phyloP scores from a whole-genome alignment of 2,888 invertebrate genomes.

The Torymus tubicola region DNA sequence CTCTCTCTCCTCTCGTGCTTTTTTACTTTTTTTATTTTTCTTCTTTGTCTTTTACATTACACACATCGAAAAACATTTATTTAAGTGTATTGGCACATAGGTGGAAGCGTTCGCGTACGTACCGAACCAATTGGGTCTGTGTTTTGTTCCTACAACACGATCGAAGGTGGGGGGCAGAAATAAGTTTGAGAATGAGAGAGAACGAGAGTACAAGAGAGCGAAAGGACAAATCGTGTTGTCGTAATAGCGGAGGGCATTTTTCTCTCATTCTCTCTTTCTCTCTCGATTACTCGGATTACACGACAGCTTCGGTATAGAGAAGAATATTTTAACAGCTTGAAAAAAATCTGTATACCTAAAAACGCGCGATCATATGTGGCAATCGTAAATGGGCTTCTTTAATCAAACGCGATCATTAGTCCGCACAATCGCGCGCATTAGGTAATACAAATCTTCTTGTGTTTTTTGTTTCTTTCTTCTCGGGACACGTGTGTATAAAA shows the following conservation, averaged over 20 bases:
- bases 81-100: constrained; percentile 59
- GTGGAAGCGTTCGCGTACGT: constrained; percentile 57
- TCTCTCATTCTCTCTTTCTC: neutral
- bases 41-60: constrained; percentile 55
- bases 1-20: constrained; percentile 35
- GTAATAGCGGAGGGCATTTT: too few relatives aligned
- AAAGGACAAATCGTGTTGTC: neutral
- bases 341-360: too few relatives aligned
- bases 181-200: constrained; percentile 27
- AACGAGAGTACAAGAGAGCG: neutral
- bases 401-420: too few relatives aligned
- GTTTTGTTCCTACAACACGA: constrained; percentile 1
- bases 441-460: too few relatives aligned
- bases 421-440: too few relatives aligned
- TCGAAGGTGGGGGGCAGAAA: constrained; percentile 25
- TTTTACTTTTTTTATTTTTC: constrained; percentile 38
- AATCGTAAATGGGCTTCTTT: too few relatives aligned
- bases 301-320: constrained; percentile 2
- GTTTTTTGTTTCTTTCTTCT: too few relatives aligned
- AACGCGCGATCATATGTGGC: too few relatives aligned
- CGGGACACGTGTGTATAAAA: too few relatives aligned
- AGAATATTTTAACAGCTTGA: neutral
- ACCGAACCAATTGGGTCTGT: constrained; percentile 54
- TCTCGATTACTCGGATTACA: neutral
- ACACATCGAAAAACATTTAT: constrained; percentile 60